Conservation (phyloP, 1,140 invertebrate genomes). For the Drosophila bocki region DNA sequence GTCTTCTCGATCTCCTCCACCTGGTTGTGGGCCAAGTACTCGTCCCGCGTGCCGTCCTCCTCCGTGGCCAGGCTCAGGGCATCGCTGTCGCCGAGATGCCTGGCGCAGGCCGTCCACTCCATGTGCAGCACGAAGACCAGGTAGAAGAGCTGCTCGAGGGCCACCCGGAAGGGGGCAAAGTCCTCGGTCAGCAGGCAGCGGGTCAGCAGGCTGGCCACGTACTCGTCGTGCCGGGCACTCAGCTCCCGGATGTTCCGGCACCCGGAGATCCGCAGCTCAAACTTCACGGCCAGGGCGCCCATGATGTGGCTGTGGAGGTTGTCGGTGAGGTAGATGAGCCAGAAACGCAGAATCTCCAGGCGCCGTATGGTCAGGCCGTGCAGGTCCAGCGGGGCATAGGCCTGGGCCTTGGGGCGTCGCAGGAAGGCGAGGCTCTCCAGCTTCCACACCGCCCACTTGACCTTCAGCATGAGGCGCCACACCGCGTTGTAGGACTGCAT, state of each 20-base stretch:
- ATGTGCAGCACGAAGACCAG: conserved; percentile 62
- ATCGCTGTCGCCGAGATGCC: conserved; percentile 50
- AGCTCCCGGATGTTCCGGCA: conserved; percentile 60
- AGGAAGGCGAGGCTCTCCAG: conserved; percentile 72
- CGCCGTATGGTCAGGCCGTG: conserved; percentile 72
- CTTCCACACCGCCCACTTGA: conserved; percentile 80
- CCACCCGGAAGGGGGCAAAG: conserved; percentile 43
- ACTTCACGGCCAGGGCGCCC: conserved; percentile 53
- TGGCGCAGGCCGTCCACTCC: conserved; percentile 59
- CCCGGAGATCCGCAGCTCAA: conserved; percentile 53
- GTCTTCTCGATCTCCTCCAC: conserved; percentile 72
- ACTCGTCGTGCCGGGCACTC: conserved; percentile 53
- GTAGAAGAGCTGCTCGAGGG: conserved; percentile 72
- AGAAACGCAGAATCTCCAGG: conserved; percentile 80
- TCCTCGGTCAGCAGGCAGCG: conserved; percentile 66
- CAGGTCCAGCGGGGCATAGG: conserved; percentile 62
- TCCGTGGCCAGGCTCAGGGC: conserved; percentile 50
- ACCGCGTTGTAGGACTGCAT: conserved; percentile 72
- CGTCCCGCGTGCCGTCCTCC: conserved; percentile 4
- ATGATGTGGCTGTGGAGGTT: conserved; percentile 74
- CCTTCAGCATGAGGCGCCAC: conserved; percentile 74
- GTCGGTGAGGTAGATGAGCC: conserved; percentile 72
- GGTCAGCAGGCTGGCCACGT: conserved; percentile 32
- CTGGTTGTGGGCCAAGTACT: conserved; percentile 62
- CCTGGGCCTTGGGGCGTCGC: conserved; percentile 8